phyloP scores from a whole-genome alignment of 2,797 vertebrate species.

The Argentina silus region DNA sequence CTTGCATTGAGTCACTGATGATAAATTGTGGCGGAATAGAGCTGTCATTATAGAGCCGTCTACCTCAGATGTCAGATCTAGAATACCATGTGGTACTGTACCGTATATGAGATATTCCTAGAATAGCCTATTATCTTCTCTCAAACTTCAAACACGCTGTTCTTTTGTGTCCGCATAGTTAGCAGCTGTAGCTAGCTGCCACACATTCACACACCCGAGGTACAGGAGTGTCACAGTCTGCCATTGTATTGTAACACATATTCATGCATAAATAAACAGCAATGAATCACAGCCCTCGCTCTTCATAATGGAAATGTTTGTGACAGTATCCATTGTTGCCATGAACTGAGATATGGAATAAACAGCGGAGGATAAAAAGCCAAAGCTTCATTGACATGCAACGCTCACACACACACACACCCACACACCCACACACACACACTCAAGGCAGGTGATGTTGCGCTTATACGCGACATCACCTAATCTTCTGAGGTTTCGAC shows the following conservation, averaged over 20 bases:
- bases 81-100: conserved; percentile 5
- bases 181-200: conserved; percentile 12
- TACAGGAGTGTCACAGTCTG: conserved; percentile 30
- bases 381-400: conserved; percentile 21
- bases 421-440: background rate
- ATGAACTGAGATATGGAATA: conserved; percentile 33
- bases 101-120: conserved; percentile 31
- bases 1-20: conserved; percentile 9
- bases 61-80: conserved; percentile 16
- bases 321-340: conserved; percentile 36
- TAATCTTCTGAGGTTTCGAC: conserved; percentile 5
- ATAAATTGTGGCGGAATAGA: conserved; percentile 17
- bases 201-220: conserved; percentile 9
- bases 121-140: conserved; percentile 30
- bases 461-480: background rate
- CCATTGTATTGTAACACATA: conserved; percentile 29
- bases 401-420: background rate
- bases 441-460: conserved; percentile 27
- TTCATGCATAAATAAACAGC: conserved; percentile 53
- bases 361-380: conserved; percentile 33
- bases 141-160: conserved; percentile 25
- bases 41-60: conserved; percentile 22
- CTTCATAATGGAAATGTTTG: conserved; percentile 9
- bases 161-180: conserved; percentile 27
- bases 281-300: conserved; percentile 26